phyloP scores from a whole-genome alignment of 2,113 vertebrate species.

The Semnornis frantzii region DNA sequence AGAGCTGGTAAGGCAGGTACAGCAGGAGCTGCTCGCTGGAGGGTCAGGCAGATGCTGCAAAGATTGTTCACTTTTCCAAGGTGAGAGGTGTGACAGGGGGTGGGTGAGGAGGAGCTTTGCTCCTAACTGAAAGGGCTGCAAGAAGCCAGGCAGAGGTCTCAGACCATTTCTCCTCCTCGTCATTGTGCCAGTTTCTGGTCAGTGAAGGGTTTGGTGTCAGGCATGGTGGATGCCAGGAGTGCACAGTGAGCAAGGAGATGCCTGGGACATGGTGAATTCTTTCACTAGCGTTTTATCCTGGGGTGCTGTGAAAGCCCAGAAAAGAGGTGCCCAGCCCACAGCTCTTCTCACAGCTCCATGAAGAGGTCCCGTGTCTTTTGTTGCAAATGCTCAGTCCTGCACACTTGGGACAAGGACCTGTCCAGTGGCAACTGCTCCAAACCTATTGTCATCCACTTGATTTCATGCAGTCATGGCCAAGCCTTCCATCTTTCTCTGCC shows the following conservation, averaged over 20 bases:
- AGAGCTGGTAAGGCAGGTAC: background rate
- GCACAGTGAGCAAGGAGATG: background rate
- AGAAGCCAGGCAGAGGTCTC: background rate
- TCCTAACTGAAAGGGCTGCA: background rate
- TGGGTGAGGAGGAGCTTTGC: background rate
- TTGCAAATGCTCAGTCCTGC: constrained; percentile 32
- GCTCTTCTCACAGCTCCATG: background rate
- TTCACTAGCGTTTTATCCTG: background rate
- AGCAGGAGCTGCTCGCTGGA: background rate
- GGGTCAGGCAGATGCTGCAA: background rate
- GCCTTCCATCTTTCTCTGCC: constrained; percentile 70
- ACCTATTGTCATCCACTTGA: constrained; percentile 47
- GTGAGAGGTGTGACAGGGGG: background rate
- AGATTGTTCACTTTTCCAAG: background rate
- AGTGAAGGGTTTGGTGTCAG: background rate
- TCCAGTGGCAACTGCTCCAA: constrained; percentile 26
- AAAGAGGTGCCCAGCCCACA: background rate
- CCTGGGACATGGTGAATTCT: background rate
- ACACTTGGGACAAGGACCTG: background rate
- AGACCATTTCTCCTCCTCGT: background rate
- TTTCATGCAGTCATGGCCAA: constrained; percentile 61
- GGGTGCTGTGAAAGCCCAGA: background rate
- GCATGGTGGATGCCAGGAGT: background rate
- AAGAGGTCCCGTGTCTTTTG: background rate
- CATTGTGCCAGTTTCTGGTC: background rate